These are phyloP conservation scores for Cephus cinctus DNA, from an alignment of 1,140 invertebrate species.

Conservation along the genomic window DNA sequence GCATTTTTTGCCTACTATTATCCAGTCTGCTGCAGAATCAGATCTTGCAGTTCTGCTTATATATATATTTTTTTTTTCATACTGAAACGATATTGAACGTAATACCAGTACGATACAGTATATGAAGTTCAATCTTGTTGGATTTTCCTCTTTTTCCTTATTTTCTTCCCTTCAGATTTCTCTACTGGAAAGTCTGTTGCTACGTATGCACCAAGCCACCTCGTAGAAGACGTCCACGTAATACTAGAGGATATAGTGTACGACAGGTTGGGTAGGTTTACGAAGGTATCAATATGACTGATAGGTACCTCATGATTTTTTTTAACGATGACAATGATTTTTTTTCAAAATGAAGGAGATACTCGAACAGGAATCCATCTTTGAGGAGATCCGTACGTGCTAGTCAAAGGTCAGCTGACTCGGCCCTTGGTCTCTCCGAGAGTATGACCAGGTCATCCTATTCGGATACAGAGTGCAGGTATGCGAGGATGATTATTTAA, in stretches of 20 bases:
- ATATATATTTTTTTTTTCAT: too few relatives aligned
- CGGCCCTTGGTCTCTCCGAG: constrained; percentile 56
- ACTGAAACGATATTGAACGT: too few relatives aligned
- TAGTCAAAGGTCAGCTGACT: constrained; percentile 70
- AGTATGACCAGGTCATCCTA: constrained; percentile 60
- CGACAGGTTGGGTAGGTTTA: constrained; percentile 27
- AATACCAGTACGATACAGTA: too few relatives aligned
- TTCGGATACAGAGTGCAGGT: constrained; percentile 63
- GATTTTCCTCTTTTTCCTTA: constrained; percentile 2
- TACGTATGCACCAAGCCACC: constrained; percentile 82
- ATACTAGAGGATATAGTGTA: constrained; percentile 38
- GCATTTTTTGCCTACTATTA: too few relatives aligned
- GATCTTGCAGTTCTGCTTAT: too few relatives aligned
- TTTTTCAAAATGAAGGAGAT: constrained; percentile 36
- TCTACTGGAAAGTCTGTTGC: constrained; percentile 89
- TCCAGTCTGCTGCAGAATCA: too few relatives aligned
- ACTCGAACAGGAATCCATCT: constrained; percentile 52
- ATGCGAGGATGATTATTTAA: constrained; percentile 8
- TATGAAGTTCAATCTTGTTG: neutral
- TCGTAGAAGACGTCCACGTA: constrained; percentile 58
- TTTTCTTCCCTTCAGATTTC: constrained; percentile 64
- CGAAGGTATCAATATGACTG: neutral
- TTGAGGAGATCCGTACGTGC: constrained; percentile 66
- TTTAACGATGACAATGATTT: constrained; percentile 1
- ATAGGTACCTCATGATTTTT: too few relatives aligned